Conservation (phyloP, 2,888 invertebrate species). For the Punctoribates punctum region DNA sequence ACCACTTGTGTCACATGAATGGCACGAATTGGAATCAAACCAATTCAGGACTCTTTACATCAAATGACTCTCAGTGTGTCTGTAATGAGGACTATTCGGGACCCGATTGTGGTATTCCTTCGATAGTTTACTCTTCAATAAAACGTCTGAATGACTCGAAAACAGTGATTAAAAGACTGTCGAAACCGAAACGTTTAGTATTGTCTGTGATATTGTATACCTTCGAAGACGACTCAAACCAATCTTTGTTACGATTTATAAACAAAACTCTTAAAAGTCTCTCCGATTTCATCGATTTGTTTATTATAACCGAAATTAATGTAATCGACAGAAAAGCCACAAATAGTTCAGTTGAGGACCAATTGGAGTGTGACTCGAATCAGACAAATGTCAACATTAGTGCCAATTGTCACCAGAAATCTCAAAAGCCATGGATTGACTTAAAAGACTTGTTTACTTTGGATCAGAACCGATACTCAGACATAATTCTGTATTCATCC, state of each 20-base stretch:
- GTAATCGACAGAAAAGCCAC: not conserved
- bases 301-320: conserved; percentile 34
- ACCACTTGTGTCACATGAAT: not conserved
- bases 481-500: not conserved
- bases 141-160: not conserved
- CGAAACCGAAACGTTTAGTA: conserved; percentile 25
- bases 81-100: conserved; percentile 31
- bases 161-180: not conserved
- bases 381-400: conserved; percentile 3
- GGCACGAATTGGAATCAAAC: conserved; percentile 24
- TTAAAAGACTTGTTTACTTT: not conserved
- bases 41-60: not conserved
- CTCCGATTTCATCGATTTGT: conserved; percentile 34
- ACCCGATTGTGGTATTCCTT: conserved; percentile 36
- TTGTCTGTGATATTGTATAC: conserved; percentile 38
- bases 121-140: not conserved
- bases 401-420: not conserved
- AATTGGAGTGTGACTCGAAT: not conserved
- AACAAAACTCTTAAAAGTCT: conserved; percentile 27
- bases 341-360: not conserved
- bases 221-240: not conserved
- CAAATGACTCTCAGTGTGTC: not conserved
- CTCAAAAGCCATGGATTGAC: not conserved
- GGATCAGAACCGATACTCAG: not conserved
- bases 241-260: not conserved